Conservation (phyloP, 1,140 invertebrate species). For the Drosophila nigromelanica region DNA sequence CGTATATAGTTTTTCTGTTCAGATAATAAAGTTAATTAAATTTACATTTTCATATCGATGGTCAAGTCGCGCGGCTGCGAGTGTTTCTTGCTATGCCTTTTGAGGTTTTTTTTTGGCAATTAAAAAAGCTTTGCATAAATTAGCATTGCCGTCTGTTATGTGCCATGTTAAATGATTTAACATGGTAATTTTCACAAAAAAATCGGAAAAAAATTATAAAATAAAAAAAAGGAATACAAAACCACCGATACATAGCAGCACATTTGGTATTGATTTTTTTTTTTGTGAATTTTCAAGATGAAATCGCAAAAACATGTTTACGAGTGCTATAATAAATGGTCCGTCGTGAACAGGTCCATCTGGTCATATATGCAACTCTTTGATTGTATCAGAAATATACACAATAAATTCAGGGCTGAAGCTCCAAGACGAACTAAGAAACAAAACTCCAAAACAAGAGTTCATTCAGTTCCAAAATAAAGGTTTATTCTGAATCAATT, state of each 20-base stretch:
- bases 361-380: conserved; percentile 20
- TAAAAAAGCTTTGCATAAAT: conserved; percentile 51
- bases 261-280: conserved; percentile 26
- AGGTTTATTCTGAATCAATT: too few species aligned
- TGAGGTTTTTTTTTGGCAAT: conserved; percentile 20
- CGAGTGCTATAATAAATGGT: conserved; percentile 44
- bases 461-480: too few species aligned
- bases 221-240: conserved; percentile 1
- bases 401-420: conserved; percentile 23
- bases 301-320: conserved; percentile 67
- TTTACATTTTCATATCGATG: conserved; percentile 50
- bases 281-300: conserved; percentile 37
- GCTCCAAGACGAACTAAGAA: background rate
- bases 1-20: background rate
- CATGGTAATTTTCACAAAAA: conserved; percentile 39
- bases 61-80: conserved; percentile 3
- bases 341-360: conserved; percentile 37
- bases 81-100: conserved; percentile 5
- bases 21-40: conserved; percentile 43
- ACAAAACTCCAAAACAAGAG: background rate
- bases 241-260: conserved; percentile 12
- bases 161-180: conserved; percentile 44
- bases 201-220: conserved; percentile 8
- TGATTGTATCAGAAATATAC: background rate
- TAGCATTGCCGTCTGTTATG: conserved; percentile 30